These are phyloP conservation scores for Drosophila anomelani DNA, from an alignment of 2,888 invertebrate species.

Conservation along the genomic window DNA sequence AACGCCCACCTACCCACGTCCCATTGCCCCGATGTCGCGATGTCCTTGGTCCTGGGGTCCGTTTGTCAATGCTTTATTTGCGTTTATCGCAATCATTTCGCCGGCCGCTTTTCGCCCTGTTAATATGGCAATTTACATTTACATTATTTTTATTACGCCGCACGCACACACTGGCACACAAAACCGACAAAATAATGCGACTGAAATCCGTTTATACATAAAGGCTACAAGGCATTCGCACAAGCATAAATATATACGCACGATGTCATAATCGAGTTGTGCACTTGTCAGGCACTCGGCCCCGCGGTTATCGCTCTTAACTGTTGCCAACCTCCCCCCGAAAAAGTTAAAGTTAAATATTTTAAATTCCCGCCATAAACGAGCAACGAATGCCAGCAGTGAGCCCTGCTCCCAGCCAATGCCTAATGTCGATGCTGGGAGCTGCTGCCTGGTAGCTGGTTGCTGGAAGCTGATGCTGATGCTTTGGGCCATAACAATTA, in stretches of 20 bases:
- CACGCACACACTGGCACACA: constrained; percentile 5
- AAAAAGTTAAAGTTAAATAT: constrained; percentile 31
- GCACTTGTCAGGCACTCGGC: constrained; percentile 24
- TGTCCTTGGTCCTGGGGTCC: constrained; percentile 26
- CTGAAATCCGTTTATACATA: constrained; percentile 41
- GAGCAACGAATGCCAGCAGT: constrained; percentile 28
- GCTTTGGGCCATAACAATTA: constrained; percentile 68
- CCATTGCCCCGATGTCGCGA: background rate
- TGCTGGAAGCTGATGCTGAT: constrained; percentile 17
- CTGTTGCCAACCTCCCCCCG: constrained; percentile 26
- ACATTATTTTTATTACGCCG: constrained; percentile 69
- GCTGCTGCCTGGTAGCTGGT: background rate
- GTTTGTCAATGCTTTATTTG: constrained; percentile 68
- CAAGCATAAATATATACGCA: constrained; percentile 10
- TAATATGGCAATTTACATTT: constrained; percentile 77
- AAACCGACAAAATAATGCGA: constrained; percentile 36
- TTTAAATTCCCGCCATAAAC: constrained; percentile 27
- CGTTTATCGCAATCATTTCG: constrained; percentile 69
- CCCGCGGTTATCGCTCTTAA: constrained; percentile 53
- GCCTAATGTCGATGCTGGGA: constrained; percentile 14
- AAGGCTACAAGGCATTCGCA: constrained; percentile 10
- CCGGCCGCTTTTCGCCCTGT: constrained; percentile 56
- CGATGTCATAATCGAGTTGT: constrained; percentile 44
- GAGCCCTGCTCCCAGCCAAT: background rate
- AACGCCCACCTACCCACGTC: constrained; percentile 29